Percentiles rank a stretch among this genome's conserved stretches.
These are phyloP conservation scores for Loripinus fragilis DNA, from an alignment of 2,888 invertebrate species.

Conservation along the genomic window DNA sequence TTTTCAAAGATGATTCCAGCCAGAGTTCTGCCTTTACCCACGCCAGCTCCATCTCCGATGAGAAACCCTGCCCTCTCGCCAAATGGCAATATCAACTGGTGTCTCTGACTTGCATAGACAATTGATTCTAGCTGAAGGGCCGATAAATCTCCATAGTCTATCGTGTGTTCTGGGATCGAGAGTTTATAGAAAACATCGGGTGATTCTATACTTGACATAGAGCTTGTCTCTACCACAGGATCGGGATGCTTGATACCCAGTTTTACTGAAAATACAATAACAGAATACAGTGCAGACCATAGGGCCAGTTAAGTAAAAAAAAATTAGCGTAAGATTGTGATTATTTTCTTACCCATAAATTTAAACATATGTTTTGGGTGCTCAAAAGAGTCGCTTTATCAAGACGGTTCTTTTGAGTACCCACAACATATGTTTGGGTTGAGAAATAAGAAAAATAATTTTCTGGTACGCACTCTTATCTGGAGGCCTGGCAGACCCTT, in stretches of 20 bases:
- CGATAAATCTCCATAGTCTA: slow-evolving; percentile 93
- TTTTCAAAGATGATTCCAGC: slow-evolving; percentile 99
- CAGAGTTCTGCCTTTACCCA: slow-evolving; percentile 90
- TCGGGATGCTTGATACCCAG: slow-evolving; percentile 98
- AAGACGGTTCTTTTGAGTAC: too few relatives aligned
- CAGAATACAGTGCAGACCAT: too few relatives aligned
- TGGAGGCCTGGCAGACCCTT: too few relatives aligned
- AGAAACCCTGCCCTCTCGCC: slow-evolving; percentile 97
- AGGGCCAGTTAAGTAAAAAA: too few relatives aligned
- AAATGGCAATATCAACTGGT: slow-evolving; percentile 93
- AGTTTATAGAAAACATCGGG: slow-evolving; percentile 93
- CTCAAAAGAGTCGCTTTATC: too few relatives aligned
- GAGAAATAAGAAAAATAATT: too few relatives aligned
- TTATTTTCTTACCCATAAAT: too few relatives aligned
- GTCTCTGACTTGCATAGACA: slow-evolving; percentile 98
- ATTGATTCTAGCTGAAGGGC: slow-evolving; percentile 99
- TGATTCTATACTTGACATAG: slow-evolving; percentile 97
- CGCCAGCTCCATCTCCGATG: slow-evolving; percentile 96
- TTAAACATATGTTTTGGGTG: too few relatives aligned
- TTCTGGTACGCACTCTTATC: too few relatives aligned
- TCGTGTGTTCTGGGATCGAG: slow-evolving; percentile 88
- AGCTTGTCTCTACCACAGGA: slow-evolving; percentile 99
- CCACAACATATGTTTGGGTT: too few relatives aligned
- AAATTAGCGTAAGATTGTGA: too few relatives aligned
- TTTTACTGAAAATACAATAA: slow-evolving; percentile 87